phyloP scores from a whole-genome alignment of 2,888 invertebrate species.

The Acrobasis suavella region DNA sequence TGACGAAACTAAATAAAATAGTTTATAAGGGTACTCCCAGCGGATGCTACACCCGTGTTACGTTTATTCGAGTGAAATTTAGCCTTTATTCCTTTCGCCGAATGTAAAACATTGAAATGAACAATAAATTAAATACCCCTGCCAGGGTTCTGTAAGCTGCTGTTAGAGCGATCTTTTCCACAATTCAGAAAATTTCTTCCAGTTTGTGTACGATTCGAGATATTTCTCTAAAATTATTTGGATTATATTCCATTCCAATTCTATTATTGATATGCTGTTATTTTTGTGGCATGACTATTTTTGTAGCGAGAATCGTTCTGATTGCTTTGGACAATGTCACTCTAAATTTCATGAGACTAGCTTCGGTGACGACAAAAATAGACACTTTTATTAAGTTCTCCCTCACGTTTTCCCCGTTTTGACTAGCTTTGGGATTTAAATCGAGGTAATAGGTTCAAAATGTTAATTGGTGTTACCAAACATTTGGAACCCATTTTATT shows the following conservation, averaged over 20 bases:
- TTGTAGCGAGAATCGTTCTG: not conserved
- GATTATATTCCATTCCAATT: not conserved
- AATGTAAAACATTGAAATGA: slow-evolving; percentile 43
- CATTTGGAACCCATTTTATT: not conserved
- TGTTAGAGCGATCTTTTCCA: not conserved
- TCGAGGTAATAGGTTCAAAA: slow-evolving; percentile 8
- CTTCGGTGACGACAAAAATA: slow-evolving; percentile 28
- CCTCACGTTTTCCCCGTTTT: slow-evolving; percentile 19
- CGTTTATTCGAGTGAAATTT: slow-evolving; percentile 51
- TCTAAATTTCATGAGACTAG: slow-evolving; percentile 22
- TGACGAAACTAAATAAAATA: slow-evolving; percentile 58
- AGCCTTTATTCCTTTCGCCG: slow-evolving; percentile 39
- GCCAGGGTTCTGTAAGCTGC: not conserved
- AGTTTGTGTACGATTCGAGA: not conserved
- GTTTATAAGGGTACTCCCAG: slow-evolving; percentile 58
- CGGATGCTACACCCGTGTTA: slow-evolving; percentile 49
- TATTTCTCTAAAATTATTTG: slow-evolving; percentile 6
- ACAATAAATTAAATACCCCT: slow-evolving; percentile 26
- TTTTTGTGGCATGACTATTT: not conserved
- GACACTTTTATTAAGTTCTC: slow-evolving; percentile 25
- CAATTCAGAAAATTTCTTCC: not conserved
- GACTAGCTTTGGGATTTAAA: slow-evolving; percentile 21
- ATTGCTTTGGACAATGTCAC: slow-evolving; percentile 15
- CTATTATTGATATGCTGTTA: not conserved
- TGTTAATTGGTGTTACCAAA: not conserved